Percentiles rank a stretch among this genome's conserved stretches.
phyloP scores from a whole-genome alignment of 2,113 vertebrate species.

The Notothenia coriiceps region DNA sequence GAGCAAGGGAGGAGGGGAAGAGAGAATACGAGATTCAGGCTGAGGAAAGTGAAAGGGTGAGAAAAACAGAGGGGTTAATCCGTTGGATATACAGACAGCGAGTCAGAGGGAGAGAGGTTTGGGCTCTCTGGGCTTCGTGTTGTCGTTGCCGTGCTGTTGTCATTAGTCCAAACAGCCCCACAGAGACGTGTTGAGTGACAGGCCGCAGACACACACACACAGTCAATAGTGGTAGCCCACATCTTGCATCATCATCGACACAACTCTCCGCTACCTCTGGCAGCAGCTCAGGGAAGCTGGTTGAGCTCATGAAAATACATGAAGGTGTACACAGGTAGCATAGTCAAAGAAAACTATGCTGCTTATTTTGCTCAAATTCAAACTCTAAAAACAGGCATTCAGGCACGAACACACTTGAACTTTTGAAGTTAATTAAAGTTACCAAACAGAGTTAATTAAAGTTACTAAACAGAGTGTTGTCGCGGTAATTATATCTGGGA shows the following conservation, averaged over 20 bases:
- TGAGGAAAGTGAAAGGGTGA: neutral
- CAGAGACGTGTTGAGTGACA: slow-evolving; percentile 71
- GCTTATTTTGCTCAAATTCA: slow-evolving; percentile 36
- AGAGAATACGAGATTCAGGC: neutral
- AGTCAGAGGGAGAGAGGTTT: slow-evolving; percentile 21
- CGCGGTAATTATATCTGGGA: neutral
- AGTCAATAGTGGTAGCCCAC: slow-evolving; percentile 76
- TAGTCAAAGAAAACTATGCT: slow-evolving; percentile 10
- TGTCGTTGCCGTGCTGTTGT: slow-evolving; percentile 67
- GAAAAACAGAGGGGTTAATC: slow-evolving; percentile 31
- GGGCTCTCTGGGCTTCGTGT: slow-evolving; percentile 56
- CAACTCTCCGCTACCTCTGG: slow-evolving; percentile 38
- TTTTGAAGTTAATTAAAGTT: slow-evolving; percentile 32
- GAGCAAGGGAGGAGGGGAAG: slow-evolving; percentile 1
- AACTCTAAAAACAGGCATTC: slow-evolving; percentile 21
- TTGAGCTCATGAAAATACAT: slow-evolving; percentile 50
- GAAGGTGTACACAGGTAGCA: slow-evolving; percentile 35
- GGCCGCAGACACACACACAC: slow-evolving; percentile 58
- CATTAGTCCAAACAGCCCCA: slow-evolving; percentile 76
- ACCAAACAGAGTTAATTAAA: slow-evolving; percentile 29
- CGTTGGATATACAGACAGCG: neutral
- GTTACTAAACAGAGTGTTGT: slow-evolving; percentile 28
- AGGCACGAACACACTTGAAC: slow-evolving; percentile 18
- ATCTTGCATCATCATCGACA: slow-evolving; percentile 61
- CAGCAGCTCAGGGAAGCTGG: slow-evolving; percentile 31